A percentile compares a stretch with the other conserved stretches of the same genome.
Conservation (phyloP, 2,888 invertebrate species). For the Caenorhabditis drosophilae region DNA sequence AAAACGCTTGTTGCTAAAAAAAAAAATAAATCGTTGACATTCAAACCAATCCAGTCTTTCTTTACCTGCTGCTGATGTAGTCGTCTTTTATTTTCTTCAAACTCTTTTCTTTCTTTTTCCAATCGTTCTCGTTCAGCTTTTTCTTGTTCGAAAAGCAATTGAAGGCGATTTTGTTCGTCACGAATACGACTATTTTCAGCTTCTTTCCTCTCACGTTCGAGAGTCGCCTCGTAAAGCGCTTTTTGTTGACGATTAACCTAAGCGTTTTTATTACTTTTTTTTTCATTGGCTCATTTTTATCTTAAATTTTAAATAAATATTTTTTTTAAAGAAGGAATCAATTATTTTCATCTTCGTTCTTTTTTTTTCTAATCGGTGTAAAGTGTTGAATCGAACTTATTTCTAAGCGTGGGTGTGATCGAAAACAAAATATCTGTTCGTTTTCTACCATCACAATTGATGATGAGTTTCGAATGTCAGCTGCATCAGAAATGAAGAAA, state of each 20-base stretch:
- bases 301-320: no score
- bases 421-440: no score
- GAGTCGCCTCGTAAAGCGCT: constrained; percentile 45
- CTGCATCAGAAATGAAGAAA: no score
- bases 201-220: constrained; percentile 50
- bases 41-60: background rate
- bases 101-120: constrained; percentile 40
- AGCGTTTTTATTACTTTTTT: no score
- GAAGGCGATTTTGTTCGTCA: constrained; percentile 45
- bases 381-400: no score
- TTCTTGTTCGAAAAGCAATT: constrained; percentile 51
- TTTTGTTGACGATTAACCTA: no score
- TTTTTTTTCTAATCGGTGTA: no score
- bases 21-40: background rate
- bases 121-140: constrained; percentile 51
- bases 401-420: no score
- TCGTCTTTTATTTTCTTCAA: constrained; percentile 42
- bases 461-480: no score
- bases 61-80: constrained; percentile 48
- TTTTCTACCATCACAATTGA: no score
- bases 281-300: no score
- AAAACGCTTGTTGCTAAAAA: constrained; percentile 38
- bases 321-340: no score
- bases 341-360: constrained; percentile 8
- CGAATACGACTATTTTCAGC: constrained; percentile 44